phyloP scores from a whole-genome alignment of 2,797 vertebrate genomes.

The Takifugu ocellatus region DNA sequence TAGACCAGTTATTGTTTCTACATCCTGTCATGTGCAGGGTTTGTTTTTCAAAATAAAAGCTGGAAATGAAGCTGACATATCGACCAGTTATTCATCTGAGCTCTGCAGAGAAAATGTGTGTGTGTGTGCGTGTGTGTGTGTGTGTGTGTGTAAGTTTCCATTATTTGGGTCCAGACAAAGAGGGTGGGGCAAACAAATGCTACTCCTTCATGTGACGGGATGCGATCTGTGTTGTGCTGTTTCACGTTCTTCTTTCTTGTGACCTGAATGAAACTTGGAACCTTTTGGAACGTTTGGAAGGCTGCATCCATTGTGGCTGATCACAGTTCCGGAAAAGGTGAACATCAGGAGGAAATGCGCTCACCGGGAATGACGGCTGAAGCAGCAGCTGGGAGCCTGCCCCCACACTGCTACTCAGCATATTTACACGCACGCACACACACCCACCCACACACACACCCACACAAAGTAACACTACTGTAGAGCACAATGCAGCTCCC shows the following conservation, averaged over 20 bases:
- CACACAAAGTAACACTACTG: slow-evolving; percentile 24
- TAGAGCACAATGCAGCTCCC: slow-evolving; percentile 24
- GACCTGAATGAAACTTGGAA: not conserved
- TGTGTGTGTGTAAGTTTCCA: too few relatives aligned
- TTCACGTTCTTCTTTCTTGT: too few relatives aligned
- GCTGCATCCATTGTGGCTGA: not conserved
- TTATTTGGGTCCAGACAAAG: too few relatives aligned
- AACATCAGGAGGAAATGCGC: slow-evolving; percentile 11
- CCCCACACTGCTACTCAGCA: slow-evolving; percentile 40
- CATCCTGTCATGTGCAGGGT: too few relatives aligned
- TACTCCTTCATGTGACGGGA: too few relatives aligned
- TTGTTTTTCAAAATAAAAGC: not conserved
- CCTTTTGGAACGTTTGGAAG: not conserved
- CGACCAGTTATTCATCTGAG: slow-evolving; percentile 8
- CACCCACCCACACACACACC: slow-evolving; percentile 16
- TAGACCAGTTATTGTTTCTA: too few relatives aligned
- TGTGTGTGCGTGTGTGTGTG: too few relatives aligned
- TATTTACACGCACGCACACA: slow-evolving; percentile 18
- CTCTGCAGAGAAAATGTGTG: too few relatives aligned
- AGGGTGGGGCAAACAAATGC: too few relatives aligned
- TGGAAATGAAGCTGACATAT: slow-evolving; percentile 3
- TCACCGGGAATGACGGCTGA: slow-evolving; percentile 26
- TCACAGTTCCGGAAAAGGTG: slow-evolving; percentile 25
- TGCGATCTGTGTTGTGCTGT: too few relatives aligned
- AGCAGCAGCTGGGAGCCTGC: slow-evolving; percentile 42